phyloP scores from a whole-genome alignment of 2,113 vertebrate genomes.

The Ariopsis seemanni region DNA sequence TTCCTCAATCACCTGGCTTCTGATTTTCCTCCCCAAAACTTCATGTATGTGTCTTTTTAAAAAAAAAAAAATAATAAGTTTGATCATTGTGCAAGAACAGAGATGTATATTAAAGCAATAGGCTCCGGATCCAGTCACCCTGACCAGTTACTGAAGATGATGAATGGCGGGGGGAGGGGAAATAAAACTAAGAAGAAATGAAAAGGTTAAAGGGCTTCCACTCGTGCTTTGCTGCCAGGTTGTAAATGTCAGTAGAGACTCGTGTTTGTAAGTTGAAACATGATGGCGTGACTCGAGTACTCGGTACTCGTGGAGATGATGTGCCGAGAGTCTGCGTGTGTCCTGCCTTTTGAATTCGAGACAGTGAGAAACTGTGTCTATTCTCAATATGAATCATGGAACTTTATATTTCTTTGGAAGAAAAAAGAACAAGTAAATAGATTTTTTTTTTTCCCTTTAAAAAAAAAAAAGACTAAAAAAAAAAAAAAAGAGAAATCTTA shows the following conservation, averaged over 20 bases:
- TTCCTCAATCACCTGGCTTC: neutral
- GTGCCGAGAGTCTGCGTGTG: too few species aligned
- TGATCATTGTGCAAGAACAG: conserved; percentile 57
- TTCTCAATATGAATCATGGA: neutral
- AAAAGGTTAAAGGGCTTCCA: conserved; percentile 63
- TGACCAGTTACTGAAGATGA: neutral
- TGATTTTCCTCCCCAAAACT: conserved; percentile 19
- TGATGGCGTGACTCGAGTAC: neutral
- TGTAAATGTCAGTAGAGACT: conserved; percentile 9
- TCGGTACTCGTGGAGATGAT: neutral
- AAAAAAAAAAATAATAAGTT: conserved; percentile 48
- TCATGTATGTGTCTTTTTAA: conserved; percentile 51
- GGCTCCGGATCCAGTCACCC: neutral
- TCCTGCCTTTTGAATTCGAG: neutral
- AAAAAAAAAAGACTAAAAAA: neutral
- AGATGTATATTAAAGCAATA: conserved; percentile 51
- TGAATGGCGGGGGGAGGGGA: neutral
- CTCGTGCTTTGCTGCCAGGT: neutral
- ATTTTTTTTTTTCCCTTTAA: neutral
- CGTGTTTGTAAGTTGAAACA: too few species aligned
- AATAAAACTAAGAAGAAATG: conserved; percentile 34
- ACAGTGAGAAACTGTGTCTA: neutral
- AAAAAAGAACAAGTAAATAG: neutral
- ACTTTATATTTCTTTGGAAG: conserved; percentile 1
- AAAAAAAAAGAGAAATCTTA: conserved; percentile 11